phyloP scores from a whole-genome alignment of 2,797 vertebrate genomes.

The Anolis apletophallus region DNA sequence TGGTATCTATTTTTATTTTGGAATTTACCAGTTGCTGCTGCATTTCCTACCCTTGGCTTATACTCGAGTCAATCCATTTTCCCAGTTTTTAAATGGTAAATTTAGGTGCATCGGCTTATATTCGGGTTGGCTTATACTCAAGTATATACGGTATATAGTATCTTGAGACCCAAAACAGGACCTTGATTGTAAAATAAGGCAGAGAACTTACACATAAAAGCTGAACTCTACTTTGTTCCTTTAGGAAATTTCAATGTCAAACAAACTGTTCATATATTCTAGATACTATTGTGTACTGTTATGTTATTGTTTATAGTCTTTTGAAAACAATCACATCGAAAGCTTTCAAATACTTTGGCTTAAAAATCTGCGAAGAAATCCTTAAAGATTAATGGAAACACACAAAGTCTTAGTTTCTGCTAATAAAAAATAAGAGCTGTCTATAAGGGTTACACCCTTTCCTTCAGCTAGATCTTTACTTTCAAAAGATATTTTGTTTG shows the following conservation, averaged over 20 bases:
- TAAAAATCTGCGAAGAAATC: neutral
- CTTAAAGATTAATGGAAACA: neutral
- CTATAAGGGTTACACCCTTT: neutral
- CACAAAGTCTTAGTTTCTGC: neutral
- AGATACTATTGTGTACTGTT: neutral
- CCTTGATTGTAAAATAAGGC: conserved; percentile 5
- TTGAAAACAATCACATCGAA: conserved; percentile 14
- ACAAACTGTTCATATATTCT: neutral
- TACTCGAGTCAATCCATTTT: no score
- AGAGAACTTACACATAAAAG: neutral
- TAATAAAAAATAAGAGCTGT: neutral
- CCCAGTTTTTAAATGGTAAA: no score
- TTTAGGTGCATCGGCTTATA: no score
- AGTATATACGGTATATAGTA: neutral
- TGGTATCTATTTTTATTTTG: no score
- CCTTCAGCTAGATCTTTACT: neutral
- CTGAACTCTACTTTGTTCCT: neutral
- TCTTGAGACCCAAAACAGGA: neutral
- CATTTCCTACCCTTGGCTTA: no score
- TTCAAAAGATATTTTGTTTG: no score
- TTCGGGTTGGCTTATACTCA: no score
- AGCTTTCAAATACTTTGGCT: conserved; percentile 19
- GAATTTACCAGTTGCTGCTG: no score
- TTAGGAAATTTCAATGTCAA: neutral
- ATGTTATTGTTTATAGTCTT: neutral